Conservation (phyloP, 2,113 vertebrate species). For the Trachemys scripta region DNA sequence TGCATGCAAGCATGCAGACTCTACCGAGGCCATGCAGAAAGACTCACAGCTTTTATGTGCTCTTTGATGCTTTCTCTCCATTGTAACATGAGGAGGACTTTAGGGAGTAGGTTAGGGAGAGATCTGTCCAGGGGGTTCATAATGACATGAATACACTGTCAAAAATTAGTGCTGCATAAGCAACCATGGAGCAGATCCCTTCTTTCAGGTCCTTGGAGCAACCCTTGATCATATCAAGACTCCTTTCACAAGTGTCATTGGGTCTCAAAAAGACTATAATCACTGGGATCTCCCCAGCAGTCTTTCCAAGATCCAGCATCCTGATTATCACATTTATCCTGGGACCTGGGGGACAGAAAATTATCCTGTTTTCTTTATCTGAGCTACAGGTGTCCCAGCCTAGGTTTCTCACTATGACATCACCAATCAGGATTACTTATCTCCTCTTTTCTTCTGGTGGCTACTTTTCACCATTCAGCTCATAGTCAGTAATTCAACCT, state of each 20-base stretch:
- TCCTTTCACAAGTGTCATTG: background rate
- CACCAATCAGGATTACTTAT: background rate
- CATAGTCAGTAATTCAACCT: background rate
- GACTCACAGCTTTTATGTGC: background rate
- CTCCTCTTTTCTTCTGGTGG: background rate
- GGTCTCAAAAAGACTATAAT: background rate
- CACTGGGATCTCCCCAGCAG: background rate
- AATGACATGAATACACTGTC: background rate
- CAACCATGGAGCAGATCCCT: accelerated
- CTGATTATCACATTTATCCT: background rate
- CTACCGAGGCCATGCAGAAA: background rate
- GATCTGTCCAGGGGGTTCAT: background rate
- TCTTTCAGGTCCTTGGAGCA: background rate
- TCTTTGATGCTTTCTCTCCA: background rate
- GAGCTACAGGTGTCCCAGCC: background rate
- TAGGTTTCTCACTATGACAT: background rate
- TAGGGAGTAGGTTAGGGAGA: accelerated
- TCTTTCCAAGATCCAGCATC: background rate
- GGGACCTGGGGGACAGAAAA: background rate
- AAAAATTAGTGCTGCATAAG: background rate
- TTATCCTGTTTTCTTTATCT: background rate
- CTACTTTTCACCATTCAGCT: background rate
- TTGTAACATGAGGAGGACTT: background rate
- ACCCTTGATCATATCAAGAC: accelerated
- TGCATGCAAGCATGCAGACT: background rate